These are phyloP conservation scores for Caerostris darwini DNA, from an alignment of 1,140 invertebrate genomes.

Conservation along the genomic window DNA sequence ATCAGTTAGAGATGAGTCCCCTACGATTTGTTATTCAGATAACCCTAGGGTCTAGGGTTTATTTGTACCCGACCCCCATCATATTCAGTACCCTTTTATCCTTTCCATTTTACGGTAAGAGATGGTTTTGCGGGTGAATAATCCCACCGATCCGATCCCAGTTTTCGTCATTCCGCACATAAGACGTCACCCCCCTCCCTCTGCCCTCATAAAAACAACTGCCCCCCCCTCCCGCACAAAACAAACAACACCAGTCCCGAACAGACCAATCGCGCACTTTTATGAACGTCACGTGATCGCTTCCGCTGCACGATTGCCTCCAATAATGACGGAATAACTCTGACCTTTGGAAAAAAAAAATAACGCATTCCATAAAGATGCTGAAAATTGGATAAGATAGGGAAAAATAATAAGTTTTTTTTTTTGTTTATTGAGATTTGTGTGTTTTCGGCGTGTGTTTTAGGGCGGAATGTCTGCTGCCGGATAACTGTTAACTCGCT, in stretches of 20 bases:
- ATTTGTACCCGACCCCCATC: not conserved
- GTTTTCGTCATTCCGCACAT: slow-evolving; percentile 53
- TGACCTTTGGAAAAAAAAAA: slow-evolving; percentile 14
- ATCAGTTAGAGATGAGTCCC: too few relatives aligned
- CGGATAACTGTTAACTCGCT: too few relatives aligned
- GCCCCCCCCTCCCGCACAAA: not conserved
- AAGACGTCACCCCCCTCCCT: not conserved
- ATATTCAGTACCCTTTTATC: slow-evolving; percentile 1
- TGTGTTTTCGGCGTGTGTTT: not conserved
- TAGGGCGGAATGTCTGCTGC: too few relatives aligned
- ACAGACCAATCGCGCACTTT: slow-evolving; percentile 42
- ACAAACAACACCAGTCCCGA: not conserved
- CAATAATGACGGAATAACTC: slow-evolving; percentile 54
- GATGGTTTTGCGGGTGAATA: slow-evolving; percentile 28
- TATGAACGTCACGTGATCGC: slow-evolving; percentile 58
- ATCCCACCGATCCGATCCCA: not conserved
- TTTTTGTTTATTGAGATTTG: not conserved
- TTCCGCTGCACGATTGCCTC: slow-evolving; percentile 53
- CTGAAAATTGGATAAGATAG: slow-evolving; percentile 67
- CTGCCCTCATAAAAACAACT: not conserved
- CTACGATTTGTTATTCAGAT: too few relatives aligned
- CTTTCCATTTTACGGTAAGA: slow-evolving; percentile 9
- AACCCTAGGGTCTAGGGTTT: too few relatives aligned
- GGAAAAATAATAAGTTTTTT: slow-evolving; percentile 17
- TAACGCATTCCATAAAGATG: slow-evolving; percentile 32